Evolutionary conservation across 2,888 invertebrate genomes (phyloP), one percentile per base, ranked within the genome.

Genomic region (Salpingus planirostris): DNA sequence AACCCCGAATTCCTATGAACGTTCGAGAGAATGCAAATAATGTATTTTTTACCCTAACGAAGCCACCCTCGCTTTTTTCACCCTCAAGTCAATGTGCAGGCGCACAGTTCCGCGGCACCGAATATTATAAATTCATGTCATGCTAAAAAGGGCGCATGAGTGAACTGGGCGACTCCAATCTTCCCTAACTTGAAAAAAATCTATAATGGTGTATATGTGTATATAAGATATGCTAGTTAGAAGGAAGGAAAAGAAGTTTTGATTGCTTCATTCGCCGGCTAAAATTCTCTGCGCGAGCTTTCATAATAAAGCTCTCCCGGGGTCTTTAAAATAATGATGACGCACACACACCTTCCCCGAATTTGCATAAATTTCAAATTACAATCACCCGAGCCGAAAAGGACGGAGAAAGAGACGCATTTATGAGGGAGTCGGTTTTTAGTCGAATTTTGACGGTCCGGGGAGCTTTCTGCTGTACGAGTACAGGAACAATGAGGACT

Each of bases 161-260:
- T 36, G 38, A 39, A 29, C 48, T 59, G 62, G 56, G 31, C 43
- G 40, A 47, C 57, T 54, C 33, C 55, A 54, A 57, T 61, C 60
- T 60, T 62, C 62, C 63, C 61, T 60, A 60, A 61, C 57, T 61
- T 53, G 61, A 60, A 63, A 60, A 59, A 64, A 64, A 64, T 64
- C 64, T 62, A 64, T 64, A 64, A 64, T 62, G 62, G 59, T 61
- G 60, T 63, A 61, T 62, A 62, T 61, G 59, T 62, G 61, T 62
- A 62, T 60, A 62, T 61, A 61, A 62, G 63, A 64, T 64, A 62
- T 62, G 63, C 62, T 64, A 62, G 62, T 64, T 64, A 62, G 62
- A 55, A 55, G 55, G 54, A 59, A 59, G 54, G 59, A 62, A 62
- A 61, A 58, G 57, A 60, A 60, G 60, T 62, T 62, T 62, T 62